These are phyloP conservation scores for Beris morrisii DNA, from an alignment of 2,888 invertebrate genomes.

Conservation along the genomic window DNA sequence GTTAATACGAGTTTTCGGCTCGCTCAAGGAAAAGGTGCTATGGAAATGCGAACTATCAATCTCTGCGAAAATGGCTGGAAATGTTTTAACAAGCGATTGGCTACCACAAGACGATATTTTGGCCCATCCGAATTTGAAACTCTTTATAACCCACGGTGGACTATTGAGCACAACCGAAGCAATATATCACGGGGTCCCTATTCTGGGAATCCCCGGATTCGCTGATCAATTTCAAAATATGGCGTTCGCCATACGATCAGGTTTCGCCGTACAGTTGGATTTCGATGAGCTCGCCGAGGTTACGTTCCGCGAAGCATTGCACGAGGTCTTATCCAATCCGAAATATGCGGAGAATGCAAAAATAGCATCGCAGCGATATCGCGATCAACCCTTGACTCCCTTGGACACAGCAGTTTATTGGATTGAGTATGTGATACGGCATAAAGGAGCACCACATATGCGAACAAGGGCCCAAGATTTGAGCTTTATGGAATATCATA, in stretches of 20 bases:
- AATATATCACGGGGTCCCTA: slow-evolving; percentile 62
- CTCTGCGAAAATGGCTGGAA: slow-evolving; percentile 60
- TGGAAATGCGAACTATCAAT: slow-evolving; percentile 67
- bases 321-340: slow-evolving; percentile 43
- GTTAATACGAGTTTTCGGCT: slow-evolving; percentile 54
- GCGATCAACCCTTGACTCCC: slow-evolving; percentile 33
- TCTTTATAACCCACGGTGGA: slow-evolving; percentile 70
- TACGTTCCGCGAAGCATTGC: slow-evolving; percentile 38
- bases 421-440: slow-evolving; percentile 32
- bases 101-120: slow-evolving; percentile 69
- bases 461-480: slow-evolving; percentile 27
- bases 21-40: slow-evolving; percentile 61
- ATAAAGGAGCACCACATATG: slow-evolving; percentile 33
- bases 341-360: slow-evolving; percentile 40
- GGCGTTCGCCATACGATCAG: slow-evolving; percentile 44
- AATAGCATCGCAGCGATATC: slow-evolving; percentile 16
- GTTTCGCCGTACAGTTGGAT: slow-evolving; percentile 47
- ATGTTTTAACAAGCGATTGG: slow-evolving; percentile 65
- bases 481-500: slow-evolving; percentile 31
- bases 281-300: slow-evolving; percentile 42
- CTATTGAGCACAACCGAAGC: slow-evolving; percentile 67
- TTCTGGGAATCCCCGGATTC: slow-evolving; percentile 50
- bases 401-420: slow-evolving; percentile 34
- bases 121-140: slow-evolving; percentile 62
- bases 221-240: slow-evolving; percentile 48